Evolutionary conservation across 2,888 invertebrate species (phyloP).

Genomic region (Drosophila cyrtoloma): DNA sequence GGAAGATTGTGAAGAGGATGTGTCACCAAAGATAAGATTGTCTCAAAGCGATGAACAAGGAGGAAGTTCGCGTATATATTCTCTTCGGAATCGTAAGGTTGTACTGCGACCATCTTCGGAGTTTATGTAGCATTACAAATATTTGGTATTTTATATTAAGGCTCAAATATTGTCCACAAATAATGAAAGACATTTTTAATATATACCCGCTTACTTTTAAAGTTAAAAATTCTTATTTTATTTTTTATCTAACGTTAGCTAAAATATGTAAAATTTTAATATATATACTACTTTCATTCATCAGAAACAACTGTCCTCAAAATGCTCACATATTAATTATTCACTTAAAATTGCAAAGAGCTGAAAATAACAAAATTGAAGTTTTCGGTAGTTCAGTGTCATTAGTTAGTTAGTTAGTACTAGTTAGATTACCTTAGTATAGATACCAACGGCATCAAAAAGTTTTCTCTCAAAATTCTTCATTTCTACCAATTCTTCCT

Average conservation of each 20-base stretch:
- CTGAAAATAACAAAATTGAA: not conserved
- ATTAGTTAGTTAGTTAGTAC: not conserved
- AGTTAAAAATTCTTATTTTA: not conserved
- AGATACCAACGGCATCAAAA: not conserved
- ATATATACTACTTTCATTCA: not conserved
- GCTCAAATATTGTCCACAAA: not conserved
- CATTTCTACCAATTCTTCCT: not conserved
- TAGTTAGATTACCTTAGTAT: not conserved
- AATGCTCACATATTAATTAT: not conserved
- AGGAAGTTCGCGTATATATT: conserved; percentile 37
- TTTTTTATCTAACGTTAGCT: not conserved
- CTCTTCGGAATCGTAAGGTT: conserved; percentile 52
- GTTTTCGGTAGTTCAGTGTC: not conserved
- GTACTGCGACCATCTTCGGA: conserved; percentile 50
- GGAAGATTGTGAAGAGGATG: conserved; percentile 63
- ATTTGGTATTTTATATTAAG: not conserved
- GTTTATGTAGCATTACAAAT: conserved; percentile 22
- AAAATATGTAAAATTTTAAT: not conserved
- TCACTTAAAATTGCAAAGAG: not conserved
- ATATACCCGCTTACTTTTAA: not conserved
- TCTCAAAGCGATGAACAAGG: not conserved
- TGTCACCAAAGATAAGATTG: conserved; percentile 43
- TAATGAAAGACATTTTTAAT: not conserved
- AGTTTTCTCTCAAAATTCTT: not conserved
- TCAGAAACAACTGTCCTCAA: not conserved